Evolutionary conservation across 2,888 invertebrate species (phyloP), one percentile per base, ranked within the genome.

Genomic region (Leptogaster cylindrica): DNA sequence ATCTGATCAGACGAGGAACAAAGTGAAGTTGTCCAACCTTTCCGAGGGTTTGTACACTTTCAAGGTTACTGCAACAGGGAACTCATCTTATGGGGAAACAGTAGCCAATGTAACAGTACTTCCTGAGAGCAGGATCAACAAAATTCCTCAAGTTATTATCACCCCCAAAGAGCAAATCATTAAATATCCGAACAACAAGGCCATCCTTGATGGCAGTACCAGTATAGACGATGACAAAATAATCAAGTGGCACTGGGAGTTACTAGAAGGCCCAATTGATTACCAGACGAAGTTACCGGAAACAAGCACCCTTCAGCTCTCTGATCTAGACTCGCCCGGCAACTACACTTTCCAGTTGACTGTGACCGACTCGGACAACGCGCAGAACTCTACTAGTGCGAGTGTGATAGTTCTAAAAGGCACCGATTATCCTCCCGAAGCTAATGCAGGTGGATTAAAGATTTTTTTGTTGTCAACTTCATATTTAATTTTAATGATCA

Each of bases 371-470:
- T 91, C 93, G 0, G 93, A 96, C 78, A 92, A 93, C 73, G 90
- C 88, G 0, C 90, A 88, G 66, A 95, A 93, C 78, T 92, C 88
- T 0, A 91, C 93, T 0, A 88, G 88, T 4, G 95, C 96, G 4
- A 93, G 92, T 77, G 90, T 97, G 63, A 93, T 91, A 2, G 95
- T 96, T 10, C 82, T 95, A 14, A 93, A 95, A 83, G 91, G 92
- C 73, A 93, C 89, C 0, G 97, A 97, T 78, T 97, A 97, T 82
- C 95, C 95, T 0, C 97, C 97, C 0, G 93, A 93, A 78, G 96
- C 96, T 0, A 95, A 95, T 84, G 96, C 96, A 50, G 90, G 87
- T 86, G 76, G 64, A 65, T 51, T 8, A 4, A 6, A 5, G 16
- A 7, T 48, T 61, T 14, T 48, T 23, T 41, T 2, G 1, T 50